Evolutionary conservation across 2,797 vertebrate species (phyloP).

Genomic region (Kryptolebias ocellatus): DNA sequence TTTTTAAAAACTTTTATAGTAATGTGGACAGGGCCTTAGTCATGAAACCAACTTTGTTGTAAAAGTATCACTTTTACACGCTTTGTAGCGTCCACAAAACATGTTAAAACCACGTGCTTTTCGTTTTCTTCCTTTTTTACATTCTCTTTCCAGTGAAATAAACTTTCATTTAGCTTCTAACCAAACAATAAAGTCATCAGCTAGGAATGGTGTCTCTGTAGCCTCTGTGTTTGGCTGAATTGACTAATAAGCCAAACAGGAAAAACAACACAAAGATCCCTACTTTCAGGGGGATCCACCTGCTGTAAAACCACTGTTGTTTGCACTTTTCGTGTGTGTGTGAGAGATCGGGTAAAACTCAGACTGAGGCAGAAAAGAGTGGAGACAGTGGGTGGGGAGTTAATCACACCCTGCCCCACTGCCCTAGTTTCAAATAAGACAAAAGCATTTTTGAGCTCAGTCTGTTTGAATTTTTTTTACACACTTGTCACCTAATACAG

Average conservation of each 20-base stretch:
- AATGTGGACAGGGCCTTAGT: too few relatives aligned
- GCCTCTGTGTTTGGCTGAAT: neutral
- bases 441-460: slow-evolving; percentile 37
- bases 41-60: too few relatives aligned
- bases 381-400: slow-evolving; percentile 8
- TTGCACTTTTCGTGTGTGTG: slow-evolving; percentile 2
- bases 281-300: neutral
- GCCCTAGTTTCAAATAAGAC: slow-evolving; percentile 56
- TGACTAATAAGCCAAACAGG: neutral
- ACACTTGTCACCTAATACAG: neutral
- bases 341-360: slow-evolving; percentile 37
- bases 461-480: slow-evolving; percentile 38
- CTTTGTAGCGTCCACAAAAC: too few relatives aligned
- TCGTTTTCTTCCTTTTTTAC: too few relatives aligned
- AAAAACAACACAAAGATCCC: neutral
- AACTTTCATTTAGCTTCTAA: neutral
- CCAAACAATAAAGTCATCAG: neutral
- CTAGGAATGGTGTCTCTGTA: neutral
- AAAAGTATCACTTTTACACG: too few relatives aligned
- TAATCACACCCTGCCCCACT: slow-evolving; percentile 66
- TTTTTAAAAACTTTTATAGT: too few relatives aligned
- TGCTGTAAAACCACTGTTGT: slow-evolving; percentile 4
- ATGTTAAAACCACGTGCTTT: too few relatives aligned
- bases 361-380: slow-evolving; percentile 5
- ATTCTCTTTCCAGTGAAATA: neutral